Evolutionary conservation across 2,797 vertebrate genomes (phyloP).

Genomic region (Halcyon smyrnensis): DNA sequence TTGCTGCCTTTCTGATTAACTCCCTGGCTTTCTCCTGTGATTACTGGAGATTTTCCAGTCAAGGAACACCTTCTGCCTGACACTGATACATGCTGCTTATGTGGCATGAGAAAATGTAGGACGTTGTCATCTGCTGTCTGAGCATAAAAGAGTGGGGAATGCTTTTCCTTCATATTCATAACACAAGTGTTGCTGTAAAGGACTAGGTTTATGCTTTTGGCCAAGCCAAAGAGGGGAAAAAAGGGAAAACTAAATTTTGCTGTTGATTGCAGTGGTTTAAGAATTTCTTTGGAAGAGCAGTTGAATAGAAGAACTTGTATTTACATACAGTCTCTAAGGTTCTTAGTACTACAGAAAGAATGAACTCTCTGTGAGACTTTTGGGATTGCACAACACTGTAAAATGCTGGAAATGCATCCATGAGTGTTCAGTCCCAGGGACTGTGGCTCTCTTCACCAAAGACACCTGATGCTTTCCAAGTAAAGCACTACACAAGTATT

Average conservation of each 20-base stretch:
- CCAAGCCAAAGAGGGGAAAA: not conserved
- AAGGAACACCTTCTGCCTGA: constrained; percentile 43
- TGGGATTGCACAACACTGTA: not conserved
- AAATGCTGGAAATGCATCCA: not conserved
- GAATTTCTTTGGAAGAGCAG: not conserved
- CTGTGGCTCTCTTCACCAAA: not conserved
- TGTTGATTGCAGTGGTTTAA: not conserved
- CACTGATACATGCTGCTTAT: constrained; percentile 20
- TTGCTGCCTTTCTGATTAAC: constrained; percentile 57
- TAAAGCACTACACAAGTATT: not conserved
- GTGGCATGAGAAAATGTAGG: constrained; percentile 34
- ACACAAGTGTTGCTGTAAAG: not conserved
- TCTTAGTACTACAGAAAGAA: not conserved
- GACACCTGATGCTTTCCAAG: not conserved
- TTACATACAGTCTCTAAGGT: not conserved
- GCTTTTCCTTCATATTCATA: not conserved
- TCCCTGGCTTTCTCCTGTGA: constrained; percentile 43
- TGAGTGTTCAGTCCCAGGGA: not conserved
- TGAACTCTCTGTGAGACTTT: not conserved
- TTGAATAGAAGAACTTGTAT: not conserved
- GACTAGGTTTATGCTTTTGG: not conserved
- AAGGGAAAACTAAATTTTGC: not conserved
- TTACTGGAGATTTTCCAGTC: constrained; percentile 62
- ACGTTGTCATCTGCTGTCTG: not conserved
- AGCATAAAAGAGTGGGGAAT: not conserved